phyloP scores from a whole-genome alignment of 2,113 vertebrate species.

The Oreotrochilus melanogaster region DNA sequence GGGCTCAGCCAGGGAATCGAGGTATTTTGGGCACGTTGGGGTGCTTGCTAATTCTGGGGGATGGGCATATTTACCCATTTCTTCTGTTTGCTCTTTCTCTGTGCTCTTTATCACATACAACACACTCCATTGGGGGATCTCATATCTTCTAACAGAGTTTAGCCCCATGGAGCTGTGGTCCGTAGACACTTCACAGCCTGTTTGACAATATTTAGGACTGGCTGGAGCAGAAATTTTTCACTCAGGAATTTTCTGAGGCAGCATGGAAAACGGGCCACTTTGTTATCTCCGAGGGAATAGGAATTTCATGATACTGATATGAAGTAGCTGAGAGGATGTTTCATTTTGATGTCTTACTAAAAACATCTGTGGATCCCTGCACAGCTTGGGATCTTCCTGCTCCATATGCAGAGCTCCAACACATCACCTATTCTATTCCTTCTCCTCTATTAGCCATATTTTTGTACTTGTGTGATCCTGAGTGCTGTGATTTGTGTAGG shows the following conservation, averaged over 20 bases:
- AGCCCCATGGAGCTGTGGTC: background rate
- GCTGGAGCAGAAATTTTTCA: background rate
- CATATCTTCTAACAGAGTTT: background rate
- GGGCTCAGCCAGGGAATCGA: background rate
- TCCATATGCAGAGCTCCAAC: background rate
- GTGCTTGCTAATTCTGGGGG: background rate
- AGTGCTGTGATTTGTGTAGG: background rate
- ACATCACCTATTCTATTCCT: background rate
- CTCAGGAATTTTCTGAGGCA: slow-evolving; percentile 8
- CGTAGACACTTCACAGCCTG: background rate
- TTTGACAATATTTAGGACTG: background rate
- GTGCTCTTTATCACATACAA: background rate
- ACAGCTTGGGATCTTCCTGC: background rate
- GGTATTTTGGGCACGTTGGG: background rate
- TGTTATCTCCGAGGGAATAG: background rate
- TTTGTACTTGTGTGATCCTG: background rate
- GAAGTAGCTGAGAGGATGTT: slow-evolving; percentile 27
- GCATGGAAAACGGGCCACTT: background rate
- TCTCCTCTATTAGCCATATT: background rate
- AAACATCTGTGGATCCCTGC: background rate
- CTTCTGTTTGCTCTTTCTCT: background rate
- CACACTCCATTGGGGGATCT: background rate
- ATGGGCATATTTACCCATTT: background rate
- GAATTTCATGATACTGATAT: background rate
- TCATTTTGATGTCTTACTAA: slow-evolving; percentile 18